Base-by-base conservation (phyloP, 2,888 invertebrate genomes). In the Oxystoma pomonae region DNA sequence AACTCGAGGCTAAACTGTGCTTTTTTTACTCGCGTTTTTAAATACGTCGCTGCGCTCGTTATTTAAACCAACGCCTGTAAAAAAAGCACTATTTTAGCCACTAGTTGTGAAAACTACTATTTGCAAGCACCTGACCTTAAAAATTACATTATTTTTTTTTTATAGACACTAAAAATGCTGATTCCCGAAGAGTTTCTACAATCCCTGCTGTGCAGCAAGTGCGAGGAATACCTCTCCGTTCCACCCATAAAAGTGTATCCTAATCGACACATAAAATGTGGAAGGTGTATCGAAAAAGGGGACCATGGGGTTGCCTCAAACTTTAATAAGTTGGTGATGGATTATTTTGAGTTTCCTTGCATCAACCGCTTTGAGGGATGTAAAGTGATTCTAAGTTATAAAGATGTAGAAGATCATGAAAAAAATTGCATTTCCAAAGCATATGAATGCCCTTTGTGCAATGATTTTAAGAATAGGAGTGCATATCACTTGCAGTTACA, bases 171-270 rank as follows among this genome's bases (percentile, higher is more conserved):
- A 35, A 35, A 35, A 35, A 35, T 35, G 35, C 35, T 35, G 35
- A 35, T 35, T 35, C 35, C 35, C 12, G 35, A 35, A 35, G 35
- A 35, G 5, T 7, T 35, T 35, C 35, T 35, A 3, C 3, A 35
- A 12, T 7, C 35, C 12, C 35, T 35, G 5, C 12, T 60, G 22
- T 60, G 59, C 16, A 53, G 53, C 16, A 1, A 55, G 1, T 60
- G 59, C 52, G 22, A 20, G 17, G 17, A 55, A 22, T 60, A 60
- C 53, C 18, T 60, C 1, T 53, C 59, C 1, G 55, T 60, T 19
- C 55, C 53, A 22, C 59, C 59, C 20, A 22, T 60, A 5, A 55
- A 55, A 52, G 59, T 60, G 3, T 60, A 60, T 17, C 55, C 55
- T 1, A 55, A 60, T 22, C 55, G 55, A 1, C 20, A n/a, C 18